Conservation (phyloP, 2,113 vertebrate genomes). For the Mellivora capensis region DNA sequence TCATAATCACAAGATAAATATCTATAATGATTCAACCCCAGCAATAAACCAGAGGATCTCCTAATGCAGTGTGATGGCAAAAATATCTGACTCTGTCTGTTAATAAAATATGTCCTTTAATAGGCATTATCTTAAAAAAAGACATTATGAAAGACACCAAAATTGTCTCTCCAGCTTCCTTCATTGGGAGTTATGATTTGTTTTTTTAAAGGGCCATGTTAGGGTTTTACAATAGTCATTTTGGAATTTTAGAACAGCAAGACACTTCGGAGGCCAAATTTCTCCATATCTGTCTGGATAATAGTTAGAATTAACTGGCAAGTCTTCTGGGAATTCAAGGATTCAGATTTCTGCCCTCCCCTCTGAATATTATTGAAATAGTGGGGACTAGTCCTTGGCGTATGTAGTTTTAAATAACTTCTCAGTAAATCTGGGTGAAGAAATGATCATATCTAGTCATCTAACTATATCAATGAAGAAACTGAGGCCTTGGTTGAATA, state of each 20-base stretch:
- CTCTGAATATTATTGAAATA: background rate
- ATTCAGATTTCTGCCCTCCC: background rate
- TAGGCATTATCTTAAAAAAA: background rate
- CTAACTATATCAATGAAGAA: background rate
- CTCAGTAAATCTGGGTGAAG: background rate
- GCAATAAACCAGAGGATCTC: background rate
- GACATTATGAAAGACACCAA: background rate
- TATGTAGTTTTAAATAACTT: background rate
- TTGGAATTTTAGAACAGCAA: background rate
- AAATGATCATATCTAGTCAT: background rate
- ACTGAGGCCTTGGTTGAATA: background rate
- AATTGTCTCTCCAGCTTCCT: background rate
- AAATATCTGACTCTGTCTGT: background rate
- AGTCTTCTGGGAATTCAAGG: background rate
- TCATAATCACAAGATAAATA: background rate
- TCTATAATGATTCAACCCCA: background rate
- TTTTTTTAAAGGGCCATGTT: background rate
- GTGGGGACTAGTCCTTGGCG: background rate
- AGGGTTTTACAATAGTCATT: background rate
- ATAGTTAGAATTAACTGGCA: background rate
- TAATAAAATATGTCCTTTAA: background rate
- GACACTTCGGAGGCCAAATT: background rate
- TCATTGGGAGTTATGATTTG: background rate
- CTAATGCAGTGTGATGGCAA: background rate
- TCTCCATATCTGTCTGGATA: background rate